Evolutionary conservation across 2,113 vertebrate genomes (phyloP), one percentile per base, ranked within the genome.

Genomic region (Shinisaurus crocodilurus): DNA sequence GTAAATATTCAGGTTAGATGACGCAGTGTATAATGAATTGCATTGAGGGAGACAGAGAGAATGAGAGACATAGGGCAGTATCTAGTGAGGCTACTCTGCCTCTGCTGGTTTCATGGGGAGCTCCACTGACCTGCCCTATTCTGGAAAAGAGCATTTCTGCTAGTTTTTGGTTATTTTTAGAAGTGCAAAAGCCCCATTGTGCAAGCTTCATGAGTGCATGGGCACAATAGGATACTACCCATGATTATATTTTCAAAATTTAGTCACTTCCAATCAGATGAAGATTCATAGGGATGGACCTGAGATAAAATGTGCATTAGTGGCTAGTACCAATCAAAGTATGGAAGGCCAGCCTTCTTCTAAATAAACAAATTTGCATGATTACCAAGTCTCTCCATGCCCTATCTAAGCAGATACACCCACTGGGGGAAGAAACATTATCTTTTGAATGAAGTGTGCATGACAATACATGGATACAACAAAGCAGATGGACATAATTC

Each of bases 371-470:
- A 75, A 37, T 57, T 77, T 60, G 86, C 57, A 72, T 43, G 18
- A 40, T 89, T 87, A 86, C 57, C n/a, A 25, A 81, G 40, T 70
- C 43, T 92, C 63, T 45, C 88, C 92, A 92, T 76, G 89, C 93
- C 91, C 85, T 67, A 74, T 67, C 92, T 87, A 91, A 91, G 90
- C 87, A 91, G 93, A 93, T 85, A 65, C 4, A 76, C 37, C 84
- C 84, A 88, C 91, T 91, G 90, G 34, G 86, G 54, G 88, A 92
- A 60, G 63, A 88, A 84, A 76, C 1, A 3, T 1, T 0, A 23
- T 74, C 54, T 87, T 82, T 79, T n/a, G 37, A 54, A 80, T 63
- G 54, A 63, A 90, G 82, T 89, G 27, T 72, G 75, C 43, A 90
- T 34, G 29, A 6, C 72, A 82, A 87, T 5, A 0, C 37, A 79